These are phyloP conservation scores for Vanessa atalanta DNA, from an alignment of 1,140 invertebrate species.

Conservation along the genomic window DNA sequence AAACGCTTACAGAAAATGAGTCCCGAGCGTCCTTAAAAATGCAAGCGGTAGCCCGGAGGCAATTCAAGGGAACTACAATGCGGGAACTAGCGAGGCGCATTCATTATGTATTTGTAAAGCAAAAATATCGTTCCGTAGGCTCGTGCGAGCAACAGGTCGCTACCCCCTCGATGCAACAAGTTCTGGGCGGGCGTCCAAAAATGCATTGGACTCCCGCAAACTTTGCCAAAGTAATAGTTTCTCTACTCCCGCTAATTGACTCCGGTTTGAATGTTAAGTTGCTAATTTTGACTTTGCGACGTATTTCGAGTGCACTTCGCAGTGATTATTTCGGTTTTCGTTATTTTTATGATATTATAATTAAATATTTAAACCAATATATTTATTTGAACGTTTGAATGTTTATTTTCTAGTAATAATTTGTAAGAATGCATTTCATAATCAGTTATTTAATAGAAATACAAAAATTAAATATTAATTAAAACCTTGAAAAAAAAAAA, in stretches of 20 bases:
- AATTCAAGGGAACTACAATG: conserved; percentile 60
- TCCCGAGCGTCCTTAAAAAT: conserved; percentile 58
- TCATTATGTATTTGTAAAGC: conserved; percentile 75
- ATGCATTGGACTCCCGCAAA: conserved; percentile 63
- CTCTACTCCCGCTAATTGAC: conserved; percentile 43
- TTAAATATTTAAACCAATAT: no score
- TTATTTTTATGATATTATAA: background rate
- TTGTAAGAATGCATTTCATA: no score
- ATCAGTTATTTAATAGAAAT: no score
- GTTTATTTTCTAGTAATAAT: no score
- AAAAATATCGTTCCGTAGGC: conserved; percentile 71
- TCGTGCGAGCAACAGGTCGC: conserved; percentile 66
- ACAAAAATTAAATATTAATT: no score
- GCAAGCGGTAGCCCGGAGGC: conserved; percentile 48
- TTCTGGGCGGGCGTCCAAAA: conserved; percentile 77
- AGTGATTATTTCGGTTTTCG: background rate
- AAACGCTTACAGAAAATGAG: conserved; percentile 34
- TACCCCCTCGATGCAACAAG: conserved; percentile 65
- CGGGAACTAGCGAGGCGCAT: conserved; percentile 48
- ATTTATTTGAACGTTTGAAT: no score
- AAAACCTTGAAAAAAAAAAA: no score
- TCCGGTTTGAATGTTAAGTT: conserved; percentile 51
- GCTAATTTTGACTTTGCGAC: conserved; percentile 13
- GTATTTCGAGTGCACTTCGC: background rate
- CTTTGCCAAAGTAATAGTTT: conserved; percentile 38